Conservation (phyloP, 2,797 vertebrate genomes). For the Schizothorax lantsangensis region DNA sequence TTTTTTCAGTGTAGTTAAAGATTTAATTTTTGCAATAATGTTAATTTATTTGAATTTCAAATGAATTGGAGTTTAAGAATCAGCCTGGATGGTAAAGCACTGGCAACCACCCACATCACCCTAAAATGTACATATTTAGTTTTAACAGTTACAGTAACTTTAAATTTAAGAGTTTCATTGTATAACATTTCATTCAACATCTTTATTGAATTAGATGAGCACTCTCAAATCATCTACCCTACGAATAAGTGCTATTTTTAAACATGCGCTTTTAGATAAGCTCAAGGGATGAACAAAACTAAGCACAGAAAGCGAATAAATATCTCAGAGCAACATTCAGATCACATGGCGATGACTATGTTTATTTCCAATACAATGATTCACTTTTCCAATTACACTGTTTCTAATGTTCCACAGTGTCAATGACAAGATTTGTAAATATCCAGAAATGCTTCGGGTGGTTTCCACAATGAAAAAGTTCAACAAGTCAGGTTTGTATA, state of each 20-base stretch:
- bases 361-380: slow-evolving; percentile 43
- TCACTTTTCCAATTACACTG: slow-evolving; percentile 44
- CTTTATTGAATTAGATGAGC: slow-evolving; percentile 1
- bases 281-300: slow-evolving; percentile 21
- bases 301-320: slow-evolving; percentile 22
- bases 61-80: background rate
- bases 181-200: background rate
- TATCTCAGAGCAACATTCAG: slow-evolving; percentile 29
- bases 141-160: background rate
- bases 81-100: background rate
- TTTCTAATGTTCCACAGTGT: slow-evolving; percentile 27
- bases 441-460: slow-evolving; percentile 38
- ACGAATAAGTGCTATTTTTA: slow-evolving; percentile 13
- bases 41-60: background rate
- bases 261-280: background rate
- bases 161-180: background rate
- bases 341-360: slow-evolving; percentile 4
- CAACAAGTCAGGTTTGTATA: slow-evolving; percentile 39
- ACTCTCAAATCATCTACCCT: slow-evolving; percentile 5
- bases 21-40: background rate
- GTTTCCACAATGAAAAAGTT: slow-evolving; percentile 42
- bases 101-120: background rate
- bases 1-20: background rate
- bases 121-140: background rate
- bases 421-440: slow-evolving; percentile 46